Conservation (phyloP, 2,113 vertebrate genomes). For the Phyllostomus discolor region DNA sequence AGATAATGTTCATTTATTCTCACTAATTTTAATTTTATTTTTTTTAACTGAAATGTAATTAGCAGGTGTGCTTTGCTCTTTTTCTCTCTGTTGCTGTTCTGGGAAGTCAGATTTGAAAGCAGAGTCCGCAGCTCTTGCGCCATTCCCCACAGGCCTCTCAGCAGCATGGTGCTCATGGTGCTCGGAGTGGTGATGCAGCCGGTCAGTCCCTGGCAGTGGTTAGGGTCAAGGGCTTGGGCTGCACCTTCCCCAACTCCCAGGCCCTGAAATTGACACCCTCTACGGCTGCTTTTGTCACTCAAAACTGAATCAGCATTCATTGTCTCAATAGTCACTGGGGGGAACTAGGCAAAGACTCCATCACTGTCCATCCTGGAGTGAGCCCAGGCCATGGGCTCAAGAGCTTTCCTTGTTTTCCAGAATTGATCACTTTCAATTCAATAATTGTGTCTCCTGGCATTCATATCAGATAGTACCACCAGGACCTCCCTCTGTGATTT, state of each 20-base stretch:
- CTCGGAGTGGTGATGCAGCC: background rate
- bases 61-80: background rate
- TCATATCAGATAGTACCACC: background rate
- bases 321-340: background rate
- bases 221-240: background rate
- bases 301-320: background rate
- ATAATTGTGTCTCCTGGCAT: background rate
- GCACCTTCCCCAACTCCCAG: rapidly evolving
- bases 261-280: background rate
- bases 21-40: background rate
- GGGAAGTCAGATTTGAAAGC: background rate
- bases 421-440: slow-evolving; percentile 41
- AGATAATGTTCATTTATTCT: background rate
- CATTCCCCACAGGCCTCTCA: background rate
- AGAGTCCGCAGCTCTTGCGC: background rate
- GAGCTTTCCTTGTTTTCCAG: slow-evolving; percentile 52
- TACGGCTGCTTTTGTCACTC: background rate
- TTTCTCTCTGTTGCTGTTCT: background rate
- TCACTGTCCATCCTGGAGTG: slow-evolving; percentile 15
- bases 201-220: background rate
- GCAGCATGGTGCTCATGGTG: background rate
- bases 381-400: slow-evolving; percentile 14
- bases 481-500: background rate
- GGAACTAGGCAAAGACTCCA: background rate
- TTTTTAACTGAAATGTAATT: background rate